Evolutionary conservation across 2,888 invertebrate genomes (phyloP).

Genomic region (Brachypalpus laphriformis): DNA sequence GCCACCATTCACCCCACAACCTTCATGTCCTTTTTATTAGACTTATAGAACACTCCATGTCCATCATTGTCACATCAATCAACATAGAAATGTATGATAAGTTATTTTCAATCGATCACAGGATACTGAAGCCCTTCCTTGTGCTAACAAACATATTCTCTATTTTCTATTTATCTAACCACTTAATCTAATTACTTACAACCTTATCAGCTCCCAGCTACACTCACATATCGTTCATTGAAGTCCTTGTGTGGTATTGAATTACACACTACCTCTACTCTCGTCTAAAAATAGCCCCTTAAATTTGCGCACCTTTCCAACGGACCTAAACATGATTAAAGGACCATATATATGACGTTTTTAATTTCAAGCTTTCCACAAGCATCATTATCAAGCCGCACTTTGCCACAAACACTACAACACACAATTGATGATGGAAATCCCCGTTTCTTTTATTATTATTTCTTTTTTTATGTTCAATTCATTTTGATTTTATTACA

Average conservation of each 20-base stretch:
- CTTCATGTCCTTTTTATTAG: background rate
- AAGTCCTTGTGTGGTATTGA: background rate
- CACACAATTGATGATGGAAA: background rate
- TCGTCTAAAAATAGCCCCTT: constrained; percentile 23
- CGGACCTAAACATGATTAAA: background rate
- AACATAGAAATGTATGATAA: background rate
- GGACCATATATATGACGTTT: background rate
- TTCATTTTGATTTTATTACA: constrained; percentile 28
- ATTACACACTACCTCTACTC: constrained; percentile 6
- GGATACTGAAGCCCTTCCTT: background rate
- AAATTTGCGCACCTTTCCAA: constrained; percentile 18
- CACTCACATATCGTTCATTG: constrained; percentile 17
- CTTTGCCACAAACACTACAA: background rate
- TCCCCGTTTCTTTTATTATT: background rate
- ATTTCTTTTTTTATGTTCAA: background rate
- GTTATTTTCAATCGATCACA: background rate
- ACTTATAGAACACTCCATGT: background rate
- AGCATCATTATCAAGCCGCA: constrained; percentile 2
- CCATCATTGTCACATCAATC: constrained; percentile 28
- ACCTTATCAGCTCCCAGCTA: constrained; percentile 5
- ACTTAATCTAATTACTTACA: constrained; percentile 56
- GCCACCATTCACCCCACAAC: background rate
- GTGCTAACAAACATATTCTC: background rate
- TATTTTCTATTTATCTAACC: constrained; percentile 8
- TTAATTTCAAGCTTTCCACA: background rate